Conservation (phyloP, 2,888 invertebrate genomes). For the Caenorhabditis virilis region DNA sequence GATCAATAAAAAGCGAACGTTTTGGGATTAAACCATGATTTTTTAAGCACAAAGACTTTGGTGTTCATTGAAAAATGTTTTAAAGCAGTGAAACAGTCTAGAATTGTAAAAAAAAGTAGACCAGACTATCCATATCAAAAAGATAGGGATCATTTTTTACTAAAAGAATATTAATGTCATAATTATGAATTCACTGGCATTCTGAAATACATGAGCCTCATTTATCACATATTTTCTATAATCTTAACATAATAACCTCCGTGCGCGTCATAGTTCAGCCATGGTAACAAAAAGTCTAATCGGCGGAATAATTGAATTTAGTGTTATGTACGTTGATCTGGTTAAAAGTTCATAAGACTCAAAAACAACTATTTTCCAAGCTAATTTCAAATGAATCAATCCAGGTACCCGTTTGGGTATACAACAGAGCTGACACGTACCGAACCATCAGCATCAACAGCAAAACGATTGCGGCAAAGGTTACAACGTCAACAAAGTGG, state of each 20-base stretch:
- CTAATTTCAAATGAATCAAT: neutral
- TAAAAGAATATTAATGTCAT: neutral
- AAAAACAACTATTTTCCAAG: neutral
- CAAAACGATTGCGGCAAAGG: slow-evolving; percentile 65
- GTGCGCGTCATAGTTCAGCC: too few relatives aligned
- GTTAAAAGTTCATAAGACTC: neutral
- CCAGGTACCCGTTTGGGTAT: slow-evolving; percentile 66
- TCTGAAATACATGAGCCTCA: too few relatives aligned
- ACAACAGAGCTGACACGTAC: slow-evolving; percentile 62
- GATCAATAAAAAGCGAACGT: too few relatives aligned
- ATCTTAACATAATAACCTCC: too few relatives aligned
- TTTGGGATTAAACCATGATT: too few relatives aligned
- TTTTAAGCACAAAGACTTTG: too few relatives aligned
- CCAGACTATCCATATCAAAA: neutral
- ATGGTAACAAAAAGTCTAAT: neutral
- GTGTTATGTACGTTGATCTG: neutral
- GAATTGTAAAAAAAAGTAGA: neutral
- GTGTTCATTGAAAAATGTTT: too few relatives aligned
- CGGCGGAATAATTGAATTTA: neutral
- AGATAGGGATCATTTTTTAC: neutral
- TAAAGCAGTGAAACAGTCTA: too few relatives aligned
- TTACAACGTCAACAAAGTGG: slow-evolving; percentile 66
- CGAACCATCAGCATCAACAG: slow-evolving; percentile 66
- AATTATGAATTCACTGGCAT: too few relatives aligned
- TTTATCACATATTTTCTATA: too few relatives aligned